Evolutionary conservation across 2,797 vertebrate genomes (phyloP).

Genomic region (Peromyscus attwateri): DNA sequence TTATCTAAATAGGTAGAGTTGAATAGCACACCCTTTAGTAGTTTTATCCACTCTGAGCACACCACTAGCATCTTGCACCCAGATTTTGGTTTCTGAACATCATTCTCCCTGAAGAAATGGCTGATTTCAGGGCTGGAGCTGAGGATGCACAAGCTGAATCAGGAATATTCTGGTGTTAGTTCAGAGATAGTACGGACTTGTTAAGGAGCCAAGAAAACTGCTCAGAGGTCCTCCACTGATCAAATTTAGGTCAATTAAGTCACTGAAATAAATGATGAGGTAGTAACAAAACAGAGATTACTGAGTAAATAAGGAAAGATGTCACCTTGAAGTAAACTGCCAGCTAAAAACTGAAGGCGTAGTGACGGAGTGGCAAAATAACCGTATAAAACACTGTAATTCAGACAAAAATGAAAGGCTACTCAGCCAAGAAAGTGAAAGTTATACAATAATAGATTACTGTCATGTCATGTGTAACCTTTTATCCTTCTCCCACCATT

Average conservation of each 20-base stretch:
- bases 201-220: not conserved
- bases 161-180: not conserved
- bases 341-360: not conserved
- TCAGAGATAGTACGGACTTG: not conserved
- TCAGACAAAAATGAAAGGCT: conserved; percentile 18
- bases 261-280: not conserved
- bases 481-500: not conserved
- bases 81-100: conserved; percentile 35
- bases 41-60: not conserved
- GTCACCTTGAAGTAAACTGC: not conserved
- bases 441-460: not conserved
- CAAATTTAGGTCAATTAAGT: not conserved
- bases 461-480: not conserved
- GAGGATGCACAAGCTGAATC: not conserved
- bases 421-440: not conserved
- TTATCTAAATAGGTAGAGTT: not conserved
- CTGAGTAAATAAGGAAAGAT: not conserved
- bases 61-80: not conserved
- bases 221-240: no score
- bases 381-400: not conserved
- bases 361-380: not conserved
- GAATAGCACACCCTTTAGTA: not conserved
- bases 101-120: conserved; percentile 7
- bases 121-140: not conserved
- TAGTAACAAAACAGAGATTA: not conserved